These are phyloP conservation scores for Araneus ventricosus DNA, from an alignment of 1,140 invertebrate species.

Conservation along the genomic window DNA sequence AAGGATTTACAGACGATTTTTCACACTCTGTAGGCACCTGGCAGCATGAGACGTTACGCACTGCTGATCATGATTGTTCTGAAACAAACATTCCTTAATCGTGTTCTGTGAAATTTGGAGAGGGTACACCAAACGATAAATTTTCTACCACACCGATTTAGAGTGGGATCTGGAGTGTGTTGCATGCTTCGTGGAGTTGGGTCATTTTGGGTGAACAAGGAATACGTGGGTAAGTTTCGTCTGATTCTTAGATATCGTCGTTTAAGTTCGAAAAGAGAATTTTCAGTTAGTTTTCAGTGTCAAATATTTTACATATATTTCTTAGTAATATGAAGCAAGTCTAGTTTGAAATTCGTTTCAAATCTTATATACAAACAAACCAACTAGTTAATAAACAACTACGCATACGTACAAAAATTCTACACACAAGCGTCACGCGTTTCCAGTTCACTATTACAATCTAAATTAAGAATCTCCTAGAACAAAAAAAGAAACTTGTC, in stretches of 20 bases:
- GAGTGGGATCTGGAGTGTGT: neutral
- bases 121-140: neutral
- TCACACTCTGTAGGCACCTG: neutral
- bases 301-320: neutral
- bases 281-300: neutral
- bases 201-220: neutral
- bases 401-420: neutral
- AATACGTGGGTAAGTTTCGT: neutral
- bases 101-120: neutral
- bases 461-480: neutral
- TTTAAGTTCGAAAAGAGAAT: neutral
- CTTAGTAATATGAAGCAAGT: neutral
- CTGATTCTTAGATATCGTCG: neutral
- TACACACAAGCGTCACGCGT: neutral
- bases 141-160: neutral
- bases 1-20: constrained; percentile 16
- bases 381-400: neutral
- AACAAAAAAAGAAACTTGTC: neutral
- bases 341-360: neutral
- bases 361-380: neutral
- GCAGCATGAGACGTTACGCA: neutral
- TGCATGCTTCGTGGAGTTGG: neutral
- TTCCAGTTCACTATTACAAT: neutral
- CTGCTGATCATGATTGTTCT: neutral
- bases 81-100: neutral